Base-by-base conservation (phyloP, 1,140 invertebrate species). In the Danaus plexippus region DNA sequence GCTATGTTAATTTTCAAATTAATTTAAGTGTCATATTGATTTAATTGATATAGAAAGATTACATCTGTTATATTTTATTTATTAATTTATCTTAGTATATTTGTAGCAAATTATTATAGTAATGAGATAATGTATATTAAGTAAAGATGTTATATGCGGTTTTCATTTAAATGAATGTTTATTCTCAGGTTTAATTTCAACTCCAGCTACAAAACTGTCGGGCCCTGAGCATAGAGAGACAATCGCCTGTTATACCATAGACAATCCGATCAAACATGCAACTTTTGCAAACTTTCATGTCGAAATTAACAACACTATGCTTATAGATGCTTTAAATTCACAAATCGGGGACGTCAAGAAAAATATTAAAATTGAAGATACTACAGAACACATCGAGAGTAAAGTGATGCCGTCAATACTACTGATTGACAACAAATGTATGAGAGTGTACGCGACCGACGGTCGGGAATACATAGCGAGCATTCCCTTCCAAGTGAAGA, bases 381-480 rank as follows among this genome's bases (percentile, higher is more conserved):
- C 75, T 6, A 84, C 83, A 13, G 84, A 87, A 62, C 80, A 86
- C 60, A 76, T 87, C 18, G 57, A 75, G 22, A 74, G 67, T 5
- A 73, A 84, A 69, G 64, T 72, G 5, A 79, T 88, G 70, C 84
- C 87, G 9, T 77, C 93, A 47, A 89, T 97, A 66, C 92, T 95
- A 78, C 80, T 96, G 45, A 86, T 96, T 50, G 92, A 97, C 85
- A 90, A 90, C 47, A 92, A 92, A 62, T 92, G 92, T 64, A 85
- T 97, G 55, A 93, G 90, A 76, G 92, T 95, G 9, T 97, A 93
- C 69, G 92, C 93, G 5, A 89, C 91, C 48, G 90, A 92, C 67
- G 95, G 95, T 9, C 91, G 96, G 85, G 93, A 97, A 78, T 97
- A 93, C 73, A 88, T 93, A 18, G 91, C 93, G 9, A 91, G 92